These are phyloP conservation scores for Megaceryle maxima DNA, from an alignment of 2,113 vertebrate genomes.

Conservation along the genomic window DNA sequence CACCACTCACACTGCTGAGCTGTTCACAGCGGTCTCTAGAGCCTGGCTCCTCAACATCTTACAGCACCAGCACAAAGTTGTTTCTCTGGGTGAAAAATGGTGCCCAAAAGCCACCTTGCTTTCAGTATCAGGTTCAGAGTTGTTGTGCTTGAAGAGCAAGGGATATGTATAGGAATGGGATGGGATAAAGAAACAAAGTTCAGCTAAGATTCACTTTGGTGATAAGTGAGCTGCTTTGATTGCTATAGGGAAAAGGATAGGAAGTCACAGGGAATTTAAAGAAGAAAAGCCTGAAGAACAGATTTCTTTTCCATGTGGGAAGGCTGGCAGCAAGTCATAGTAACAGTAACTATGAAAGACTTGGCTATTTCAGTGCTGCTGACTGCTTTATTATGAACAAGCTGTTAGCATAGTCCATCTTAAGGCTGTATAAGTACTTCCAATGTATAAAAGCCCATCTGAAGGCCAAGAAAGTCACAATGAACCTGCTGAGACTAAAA, in stretches of 20 bases:
- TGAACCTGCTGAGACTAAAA: background rate
- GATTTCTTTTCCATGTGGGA: conserved; percentile 49
- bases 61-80: background rate
- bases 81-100: background rate
- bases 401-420: conserved; percentile 44
- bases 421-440: conserved; percentile 15
- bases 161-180: background rate
- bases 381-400: conserved; percentile 41
- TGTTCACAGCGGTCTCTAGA: background rate
- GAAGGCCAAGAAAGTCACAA: conserved; percentile 33
- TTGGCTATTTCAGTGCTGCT: conserved; percentile 46
- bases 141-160: background rate
- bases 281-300: conserved; percentile 33
- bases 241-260: background rate
- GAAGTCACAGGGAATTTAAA: background rate
- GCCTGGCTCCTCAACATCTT: rapidly evolving
- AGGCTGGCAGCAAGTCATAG: conserved; percentile 55
- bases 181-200: background rate
- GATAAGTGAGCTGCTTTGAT: background rate
- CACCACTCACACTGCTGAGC: background rate
- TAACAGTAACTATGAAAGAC: conserved; percentile 60
- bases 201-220: background rate
- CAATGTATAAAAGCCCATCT: background rate
- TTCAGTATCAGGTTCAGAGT: background rate
- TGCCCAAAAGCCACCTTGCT: rapidly evolving